Conservation (phyloP, 2,113 vertebrate genomes). For the Alethe castanea region DNA sequence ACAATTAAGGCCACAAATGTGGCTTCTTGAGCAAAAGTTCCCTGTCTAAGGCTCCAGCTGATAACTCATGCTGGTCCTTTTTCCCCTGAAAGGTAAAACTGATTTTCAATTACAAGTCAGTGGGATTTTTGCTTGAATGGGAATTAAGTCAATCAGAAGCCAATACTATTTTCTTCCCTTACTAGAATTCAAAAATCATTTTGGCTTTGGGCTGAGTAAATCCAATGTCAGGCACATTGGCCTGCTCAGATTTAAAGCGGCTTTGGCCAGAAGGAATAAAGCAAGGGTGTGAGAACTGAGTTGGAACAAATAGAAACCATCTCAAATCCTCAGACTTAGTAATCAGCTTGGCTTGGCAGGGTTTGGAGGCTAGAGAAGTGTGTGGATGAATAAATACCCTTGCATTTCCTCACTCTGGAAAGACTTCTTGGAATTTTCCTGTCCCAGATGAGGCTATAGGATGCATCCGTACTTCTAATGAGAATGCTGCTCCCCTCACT, state of each 20-base stretch:
- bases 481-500: neutral
- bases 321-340: neutral
- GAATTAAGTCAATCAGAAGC: neutral
- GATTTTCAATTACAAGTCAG: constrained; percentile 1
- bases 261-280: neutral
- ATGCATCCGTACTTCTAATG: accelerated
- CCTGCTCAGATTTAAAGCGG: constrained; percentile 7
- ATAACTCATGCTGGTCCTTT: neutral
- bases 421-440: neutral
- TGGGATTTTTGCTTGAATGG: neutral
- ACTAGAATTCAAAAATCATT: constrained; percentile 1
- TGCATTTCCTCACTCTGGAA: neutral
- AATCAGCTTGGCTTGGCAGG: neutral
- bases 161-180: neutral
- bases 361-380: neutral
- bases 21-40: neutral
- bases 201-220: neutral
- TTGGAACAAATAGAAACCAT: constrained; percentile 4
- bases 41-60: neutral
- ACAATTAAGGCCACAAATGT: neutral
- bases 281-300: neutral
- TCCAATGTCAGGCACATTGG: neutral
- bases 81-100: neutral
- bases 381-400: neutral
- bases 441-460: neutral